Conservation (phyloP, 35 echinoderm and acorn worm species). For the Nesometra sesokonis region DNA sequence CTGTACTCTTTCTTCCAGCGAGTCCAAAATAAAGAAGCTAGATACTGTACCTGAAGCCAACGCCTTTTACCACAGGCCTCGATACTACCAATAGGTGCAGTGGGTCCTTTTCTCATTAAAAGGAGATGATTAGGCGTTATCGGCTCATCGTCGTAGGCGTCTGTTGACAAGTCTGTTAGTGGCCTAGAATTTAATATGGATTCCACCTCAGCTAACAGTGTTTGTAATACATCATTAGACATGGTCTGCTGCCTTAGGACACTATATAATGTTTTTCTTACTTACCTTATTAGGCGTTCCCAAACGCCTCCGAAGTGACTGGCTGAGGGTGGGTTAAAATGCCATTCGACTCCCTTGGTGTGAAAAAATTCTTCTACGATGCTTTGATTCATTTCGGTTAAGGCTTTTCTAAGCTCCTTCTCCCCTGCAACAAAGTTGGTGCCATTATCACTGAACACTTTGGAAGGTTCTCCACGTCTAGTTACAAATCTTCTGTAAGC, state of each 20-base stretch:
- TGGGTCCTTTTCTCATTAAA: neutral
- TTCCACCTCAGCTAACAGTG: conserved; percentile 3
- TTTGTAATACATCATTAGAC: conserved; percentile 6
- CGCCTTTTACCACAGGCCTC: neutral
- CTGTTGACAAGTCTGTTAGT: neutral
- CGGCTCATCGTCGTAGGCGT: neutral
- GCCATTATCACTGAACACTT: neutral
- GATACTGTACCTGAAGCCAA: neutral
- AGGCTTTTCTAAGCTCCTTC: neutral
- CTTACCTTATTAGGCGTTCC: neutral
- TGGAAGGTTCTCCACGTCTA: neutral
- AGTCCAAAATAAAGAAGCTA: neutral
- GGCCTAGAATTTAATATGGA: conserved; percentile 13
- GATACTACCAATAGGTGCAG: neutral
- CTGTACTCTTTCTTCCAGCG: neutral
- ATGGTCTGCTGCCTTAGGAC: neutral
- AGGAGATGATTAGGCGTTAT: conserved; percentile 3
- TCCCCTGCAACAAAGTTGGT: neutral
- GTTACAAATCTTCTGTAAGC: conserved; percentile 21
- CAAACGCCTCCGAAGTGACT: conserved; percentile 15
- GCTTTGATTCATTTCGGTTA: neutral
- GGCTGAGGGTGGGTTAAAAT: conserved; percentile 12
- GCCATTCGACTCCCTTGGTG: neutral
- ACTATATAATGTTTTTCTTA: conserved; percentile 2
- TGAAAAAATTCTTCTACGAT: neutral